These are phyloP conservation scores for Chrosomus eos DNA, from an alignment of 2,797 vertebrate genomes.

Conservation along the genomic window DNA sequence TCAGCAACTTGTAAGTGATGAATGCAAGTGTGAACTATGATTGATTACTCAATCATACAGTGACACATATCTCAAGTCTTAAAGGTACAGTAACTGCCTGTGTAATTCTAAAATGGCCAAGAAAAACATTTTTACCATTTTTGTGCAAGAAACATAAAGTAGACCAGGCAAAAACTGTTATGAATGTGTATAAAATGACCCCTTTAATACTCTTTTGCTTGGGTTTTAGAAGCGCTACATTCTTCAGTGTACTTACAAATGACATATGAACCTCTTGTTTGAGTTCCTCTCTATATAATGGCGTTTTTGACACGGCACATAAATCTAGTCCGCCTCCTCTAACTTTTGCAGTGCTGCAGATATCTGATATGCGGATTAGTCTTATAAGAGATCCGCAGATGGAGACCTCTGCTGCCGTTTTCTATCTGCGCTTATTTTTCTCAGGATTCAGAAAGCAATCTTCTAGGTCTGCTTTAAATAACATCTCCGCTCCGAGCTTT, in stretches of 20 bases:
- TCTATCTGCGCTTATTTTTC: constrained; percentile 3
- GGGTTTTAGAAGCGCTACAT: background rate
- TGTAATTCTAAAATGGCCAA: too few species aligned
- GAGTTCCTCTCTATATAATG: constrained; percentile 36
- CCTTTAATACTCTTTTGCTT: background rate
- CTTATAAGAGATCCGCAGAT: constrained; percentile 29
- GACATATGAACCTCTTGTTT: constrained; percentile 43
- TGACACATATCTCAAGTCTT: background rate
- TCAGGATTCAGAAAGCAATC: constrained; percentile 27
- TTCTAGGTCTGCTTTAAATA: constrained; percentile 22
- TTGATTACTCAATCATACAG: background rate
- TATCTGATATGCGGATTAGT: constrained; percentile 47
- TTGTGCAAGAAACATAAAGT: background rate
- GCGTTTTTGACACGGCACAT: constrained; percentile 37
- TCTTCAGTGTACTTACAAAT: constrained; percentile 26
- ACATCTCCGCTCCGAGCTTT: background rate
- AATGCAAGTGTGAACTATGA: background rate
- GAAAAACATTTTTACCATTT: background rate
- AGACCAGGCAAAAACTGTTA: background rate
- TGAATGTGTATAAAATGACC: background rate
- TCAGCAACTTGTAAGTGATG: background rate
- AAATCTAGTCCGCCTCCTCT: constrained; percentile 35
- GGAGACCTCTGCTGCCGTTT: background rate
- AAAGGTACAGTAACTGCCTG: background rate
- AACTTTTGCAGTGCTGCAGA: constrained; percentile 36